Conservation (phyloP, 2,797 vertebrate species). For the Onychomys torridus region DNA sequence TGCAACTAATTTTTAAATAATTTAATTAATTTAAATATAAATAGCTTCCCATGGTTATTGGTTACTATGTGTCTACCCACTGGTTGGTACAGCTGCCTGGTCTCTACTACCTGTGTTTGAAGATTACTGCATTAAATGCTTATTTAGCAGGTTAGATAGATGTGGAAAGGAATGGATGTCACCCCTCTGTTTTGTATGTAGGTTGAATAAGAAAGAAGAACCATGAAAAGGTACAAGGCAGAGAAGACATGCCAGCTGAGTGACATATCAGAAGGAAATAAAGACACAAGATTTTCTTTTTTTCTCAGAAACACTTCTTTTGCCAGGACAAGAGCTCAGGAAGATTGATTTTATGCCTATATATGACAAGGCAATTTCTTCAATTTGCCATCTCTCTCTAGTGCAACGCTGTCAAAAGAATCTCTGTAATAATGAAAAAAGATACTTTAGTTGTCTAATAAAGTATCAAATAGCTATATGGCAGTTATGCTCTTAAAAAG, state of each 20-base stretch:
- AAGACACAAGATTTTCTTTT: background rate
- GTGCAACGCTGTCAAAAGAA: background rate
- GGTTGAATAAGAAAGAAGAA: constrained; percentile 25
- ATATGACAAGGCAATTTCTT: constrained; percentile 55
- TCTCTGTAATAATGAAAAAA: background rate
- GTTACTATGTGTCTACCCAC: background rate
- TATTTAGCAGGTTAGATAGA: background rate
- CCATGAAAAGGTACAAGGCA: background rate
- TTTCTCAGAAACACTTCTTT: background rate
- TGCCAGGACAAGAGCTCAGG: background rate
- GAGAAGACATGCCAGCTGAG: background rate
- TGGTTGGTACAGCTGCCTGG: background rate
- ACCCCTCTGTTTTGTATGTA: background rate
- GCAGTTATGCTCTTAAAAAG: background rate
- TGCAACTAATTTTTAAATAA: background rate
- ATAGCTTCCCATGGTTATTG: background rate
- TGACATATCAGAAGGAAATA: constrained; percentile 40
- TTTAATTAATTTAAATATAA: constrained; percentile 38
- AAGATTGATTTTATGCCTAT: background rate
- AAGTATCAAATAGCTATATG: background rate
- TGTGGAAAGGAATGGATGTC: background rate
- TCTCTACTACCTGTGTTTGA: background rate
- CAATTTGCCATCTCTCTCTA: constrained; percentile 39
- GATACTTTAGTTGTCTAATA: background rate
- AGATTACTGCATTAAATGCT: background rate